Percentiles rank a stretch among this genome's conserved stretches.
Evolutionary conservation across 2,888 invertebrate genomes (phyloP).

Genomic region (Lomographa bimaculata): DNA sequence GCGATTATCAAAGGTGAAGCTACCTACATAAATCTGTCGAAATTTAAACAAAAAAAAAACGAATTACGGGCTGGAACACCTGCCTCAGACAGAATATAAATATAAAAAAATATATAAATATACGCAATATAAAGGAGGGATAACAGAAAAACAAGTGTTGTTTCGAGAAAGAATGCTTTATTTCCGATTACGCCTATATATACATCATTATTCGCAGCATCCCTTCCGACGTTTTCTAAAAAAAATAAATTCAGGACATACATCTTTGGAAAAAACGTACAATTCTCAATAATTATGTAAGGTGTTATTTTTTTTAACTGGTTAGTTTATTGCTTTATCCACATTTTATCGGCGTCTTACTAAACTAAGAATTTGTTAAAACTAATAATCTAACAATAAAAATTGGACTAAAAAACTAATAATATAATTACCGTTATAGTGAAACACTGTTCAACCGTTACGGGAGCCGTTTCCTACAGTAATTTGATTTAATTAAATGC

Average conservation of each 20-base stretch:
- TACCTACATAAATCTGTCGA: too few species aligned
- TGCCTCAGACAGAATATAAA: too few species aligned
- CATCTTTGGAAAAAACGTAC: conserved; percentile 57
- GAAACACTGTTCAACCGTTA: background rate
- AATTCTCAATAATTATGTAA: conserved; percentile 40
- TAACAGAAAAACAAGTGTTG: conserved; percentile 29
- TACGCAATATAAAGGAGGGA: too few species aligned
- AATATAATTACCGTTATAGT: conserved; percentile 1
- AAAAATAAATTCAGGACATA: conserved; percentile 63
- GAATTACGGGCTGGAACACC: too few species aligned
- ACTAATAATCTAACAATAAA: conserved; percentile 27
- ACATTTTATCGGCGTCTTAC: background rate
- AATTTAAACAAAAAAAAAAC: too few species aligned
- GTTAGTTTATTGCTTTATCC: conserved; percentile 24
- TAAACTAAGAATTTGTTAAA: conserved; percentile 15
- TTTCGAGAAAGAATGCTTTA: conserved; percentile 59
- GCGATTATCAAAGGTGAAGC: too few species aligned
- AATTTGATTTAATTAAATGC: conserved; percentile 26
- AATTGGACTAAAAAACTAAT: conserved; percentile 31
- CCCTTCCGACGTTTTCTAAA: conserved; percentile 47
- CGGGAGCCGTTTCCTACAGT: conserved; percentile 13
- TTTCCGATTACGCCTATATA: conserved; percentile 55
- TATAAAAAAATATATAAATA: too few species aligned
- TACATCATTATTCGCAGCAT: conserved; percentile 53
- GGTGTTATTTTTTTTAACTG: too few species aligned